Evolutionary conservation across 2,888 invertebrate species (phyloP).

Genomic region (Macrosiphum euphorbiae): DNA sequence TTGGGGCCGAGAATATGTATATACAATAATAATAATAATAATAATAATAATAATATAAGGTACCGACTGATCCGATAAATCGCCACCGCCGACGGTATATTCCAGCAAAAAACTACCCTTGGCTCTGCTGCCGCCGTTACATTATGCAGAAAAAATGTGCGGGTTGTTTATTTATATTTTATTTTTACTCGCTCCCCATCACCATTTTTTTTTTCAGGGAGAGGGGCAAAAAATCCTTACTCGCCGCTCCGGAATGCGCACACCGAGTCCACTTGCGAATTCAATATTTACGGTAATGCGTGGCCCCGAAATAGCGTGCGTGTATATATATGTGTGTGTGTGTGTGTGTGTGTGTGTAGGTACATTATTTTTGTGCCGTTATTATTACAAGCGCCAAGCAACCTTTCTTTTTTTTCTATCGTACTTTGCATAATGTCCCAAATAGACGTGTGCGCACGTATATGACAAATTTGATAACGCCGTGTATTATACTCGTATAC

Average conservation of each 20-base stretch:
- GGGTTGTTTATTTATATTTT: constrained; percentile 36
- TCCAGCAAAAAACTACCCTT: background rate
- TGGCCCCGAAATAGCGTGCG: background rate
- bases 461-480: constrained; percentile 56
- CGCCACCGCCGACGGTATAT: constrained; percentile 26
- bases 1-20: background rate
- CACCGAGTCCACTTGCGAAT: constrained; percentile 48
- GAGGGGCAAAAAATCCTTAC: constrained; percentile 37
- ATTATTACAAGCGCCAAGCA: constrained; percentile 34
- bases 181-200: constrained; percentile 8
- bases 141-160: constrained; percentile 46
- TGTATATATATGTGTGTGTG: background rate
- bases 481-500: background rate
- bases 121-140: background rate
- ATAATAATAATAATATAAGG: constrained; percentile 29
- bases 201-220: background rate
- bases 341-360: background rate
- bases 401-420: constrained; percentile 38
- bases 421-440: constrained; percentile 55
- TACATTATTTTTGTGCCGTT: constrained; percentile 34
- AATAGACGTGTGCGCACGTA: constrained; percentile 26
- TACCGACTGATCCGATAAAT: constrained; percentile 52
- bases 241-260: background rate
- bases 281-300: constrained; percentile 56
- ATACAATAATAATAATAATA: background rate